These are phyloP conservation scores for Digitonthophagus gazella DNA, from an alignment of 2,888 invertebrate species.

Conservation along the genomic window DNA sequence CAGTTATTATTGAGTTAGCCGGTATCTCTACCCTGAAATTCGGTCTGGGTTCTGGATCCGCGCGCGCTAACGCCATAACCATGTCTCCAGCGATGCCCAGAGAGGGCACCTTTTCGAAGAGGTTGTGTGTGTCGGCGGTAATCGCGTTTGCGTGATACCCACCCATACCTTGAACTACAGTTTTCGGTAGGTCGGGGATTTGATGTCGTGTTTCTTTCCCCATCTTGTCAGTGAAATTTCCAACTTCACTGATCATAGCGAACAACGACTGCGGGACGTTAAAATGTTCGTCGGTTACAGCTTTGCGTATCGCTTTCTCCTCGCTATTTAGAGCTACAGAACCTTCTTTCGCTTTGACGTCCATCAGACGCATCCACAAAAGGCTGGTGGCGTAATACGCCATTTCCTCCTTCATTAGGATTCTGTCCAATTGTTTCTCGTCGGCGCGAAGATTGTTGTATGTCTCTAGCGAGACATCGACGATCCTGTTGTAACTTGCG, in stretches of 20 bases:
- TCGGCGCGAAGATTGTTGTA: slow-evolving; percentile 34
- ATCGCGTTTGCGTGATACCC: slow-evolving; percentile 37
- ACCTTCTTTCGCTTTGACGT: slow-evolving; percentile 36
- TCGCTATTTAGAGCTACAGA: slow-evolving; percentile 32
- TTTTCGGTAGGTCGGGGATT: background rate
- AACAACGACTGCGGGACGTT: slow-evolving; percentile 39
- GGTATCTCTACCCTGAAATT: slow-evolving; percentile 39
- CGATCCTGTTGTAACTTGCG: slow-evolving; percentile 30
- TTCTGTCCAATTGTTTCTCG: slow-evolving; percentile 35
- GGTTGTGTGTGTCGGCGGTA: slow-evolving; percentile 36
- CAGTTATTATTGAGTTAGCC: slow-evolving; percentile 28
- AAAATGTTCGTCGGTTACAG: slow-evolving; percentile 33
- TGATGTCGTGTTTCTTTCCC: slow-evolving; percentile 36
- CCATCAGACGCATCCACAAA: slow-evolving; percentile 32
- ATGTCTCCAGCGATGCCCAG: slow-evolving; percentile 42
- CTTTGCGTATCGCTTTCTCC: slow-evolving; percentile 36
- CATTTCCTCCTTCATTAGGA: slow-evolving; percentile 35
- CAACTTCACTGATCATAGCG: slow-evolving; percentile 35
- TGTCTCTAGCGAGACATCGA: slow-evolving; percentile 33
- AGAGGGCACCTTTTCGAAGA: slow-evolving; percentile 41
- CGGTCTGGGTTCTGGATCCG: slow-evolving; percentile 36
- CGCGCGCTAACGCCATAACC: slow-evolving; percentile 40
- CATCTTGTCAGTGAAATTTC: slow-evolving; percentile 37
- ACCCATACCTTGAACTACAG: background rate
- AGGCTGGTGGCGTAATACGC: slow-evolving; percentile 37